These are phyloP conservation scores for Lineus longissimus DNA, from an alignment of 1,140 invertebrate genomes.

Conservation along the genomic window DNA sequence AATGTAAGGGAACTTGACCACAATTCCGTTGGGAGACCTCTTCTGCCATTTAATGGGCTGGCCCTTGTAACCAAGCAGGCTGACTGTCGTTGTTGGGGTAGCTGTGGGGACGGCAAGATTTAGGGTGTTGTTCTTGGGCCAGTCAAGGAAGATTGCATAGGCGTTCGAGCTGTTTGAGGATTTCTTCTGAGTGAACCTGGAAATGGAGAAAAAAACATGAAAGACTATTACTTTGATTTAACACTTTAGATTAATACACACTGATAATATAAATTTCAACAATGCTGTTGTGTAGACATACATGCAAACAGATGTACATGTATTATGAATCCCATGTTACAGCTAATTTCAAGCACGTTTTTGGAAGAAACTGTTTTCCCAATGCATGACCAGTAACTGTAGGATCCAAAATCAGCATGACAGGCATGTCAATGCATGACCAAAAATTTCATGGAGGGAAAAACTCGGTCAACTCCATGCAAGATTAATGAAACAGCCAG, in stretches of 20 bases:
- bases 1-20: conserved; percentile 30
- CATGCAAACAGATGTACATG: too few relatives aligned
- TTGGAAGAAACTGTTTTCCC: too few relatives aligned
- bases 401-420: too few relatives aligned
- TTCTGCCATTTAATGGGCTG: conserved; percentile 19
- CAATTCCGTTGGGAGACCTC: conserved; percentile 23
- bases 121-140: conserved; percentile 24
- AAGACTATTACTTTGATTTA: neutral
- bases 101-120: conserved; percentile 28
- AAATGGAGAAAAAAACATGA: conserved; percentile 10
- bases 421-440: too few relatives aligned
- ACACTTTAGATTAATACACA: neutral
- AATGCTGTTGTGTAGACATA: neutral
- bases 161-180: conserved; percentile 12
- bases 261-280: neutral
- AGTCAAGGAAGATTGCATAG: conserved; percentile 31
- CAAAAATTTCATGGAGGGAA: too few relatives aligned
- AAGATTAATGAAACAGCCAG: too few relatives aligned
- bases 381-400: too few relatives aligned
- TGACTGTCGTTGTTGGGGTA: conserved; percentile 25
- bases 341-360: neutral
- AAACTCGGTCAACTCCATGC: too few relatives aligned
- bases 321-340: neutral
- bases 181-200: conserved; percentile 38
- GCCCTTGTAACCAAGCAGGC: conserved; percentile 28